Evolutionary conservation across 2,888 invertebrate species (phyloP).

Genomic region (Mystacides longicornis): DNA sequence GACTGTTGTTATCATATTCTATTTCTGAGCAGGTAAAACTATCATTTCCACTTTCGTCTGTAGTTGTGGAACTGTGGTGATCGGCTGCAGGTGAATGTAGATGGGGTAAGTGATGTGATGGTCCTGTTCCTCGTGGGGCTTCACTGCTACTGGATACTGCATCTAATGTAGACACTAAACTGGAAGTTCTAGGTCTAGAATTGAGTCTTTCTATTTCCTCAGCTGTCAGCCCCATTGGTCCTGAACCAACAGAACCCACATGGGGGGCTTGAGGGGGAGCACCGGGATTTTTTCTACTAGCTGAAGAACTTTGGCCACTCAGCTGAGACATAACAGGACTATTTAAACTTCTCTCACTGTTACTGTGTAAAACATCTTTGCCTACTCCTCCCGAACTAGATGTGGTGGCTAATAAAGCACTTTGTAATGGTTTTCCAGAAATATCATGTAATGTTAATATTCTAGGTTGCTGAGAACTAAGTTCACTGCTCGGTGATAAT

Average conservation of each 20-base stretch:
- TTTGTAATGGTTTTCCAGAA: constrained; percentile 86
- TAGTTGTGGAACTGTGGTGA: constrained; percentile 73
- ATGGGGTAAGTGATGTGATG: constrained; percentile 61
- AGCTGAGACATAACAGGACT: constrained; percentile 89
- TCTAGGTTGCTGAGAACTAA: constrained; percentile 84
- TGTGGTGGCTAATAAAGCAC: constrained; percentile 80
- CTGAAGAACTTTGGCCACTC: constrained; percentile 78
- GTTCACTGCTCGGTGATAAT: constrained; percentile 84
- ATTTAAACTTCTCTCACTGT: constrained; percentile 85
- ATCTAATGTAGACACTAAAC: constrained; percentile 85
- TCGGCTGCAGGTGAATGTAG: constrained; percentile 67
- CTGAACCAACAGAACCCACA: constrained; percentile 57
- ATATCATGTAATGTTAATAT: constrained; percentile 91
- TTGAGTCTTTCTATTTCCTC: constrained; percentile 90
- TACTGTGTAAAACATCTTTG: constrained; percentile 82
- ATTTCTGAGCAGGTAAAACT: constrained; percentile 98
- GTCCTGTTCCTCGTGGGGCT: constrained; percentile 62
- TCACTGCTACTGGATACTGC: constrained; percentile 89
- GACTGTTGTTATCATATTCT: constrained; percentile 88
- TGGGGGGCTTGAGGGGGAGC: constrained; percentile 62
- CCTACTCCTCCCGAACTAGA: constrained; percentile 84
- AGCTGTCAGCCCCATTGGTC: constrained; percentile 78
- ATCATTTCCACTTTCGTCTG: constrained; percentile 91
- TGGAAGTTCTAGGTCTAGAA: constrained; percentile 79
- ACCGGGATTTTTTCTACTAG: constrained; percentile 65